Percentiles rank a stretch among this genome's conserved stretches.
Evolutionary conservation across 2,113 vertebrate species (phyloP).

Genomic region (Rhipidura dahli): DNA sequence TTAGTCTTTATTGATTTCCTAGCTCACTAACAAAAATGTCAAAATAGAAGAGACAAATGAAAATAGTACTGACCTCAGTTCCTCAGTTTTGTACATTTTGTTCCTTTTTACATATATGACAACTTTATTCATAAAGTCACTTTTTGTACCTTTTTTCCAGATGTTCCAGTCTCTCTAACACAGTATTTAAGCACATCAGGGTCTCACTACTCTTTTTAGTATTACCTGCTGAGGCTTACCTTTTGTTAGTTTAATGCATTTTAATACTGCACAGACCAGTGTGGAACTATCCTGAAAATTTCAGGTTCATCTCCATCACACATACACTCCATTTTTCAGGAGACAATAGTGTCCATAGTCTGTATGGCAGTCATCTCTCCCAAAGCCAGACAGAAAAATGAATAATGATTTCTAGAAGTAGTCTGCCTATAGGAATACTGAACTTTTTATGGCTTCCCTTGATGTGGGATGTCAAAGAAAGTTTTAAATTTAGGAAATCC

Average conservation of each 20-base stretch:
- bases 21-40: constrained; percentile 57
- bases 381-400: not conserved
- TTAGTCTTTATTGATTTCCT: constrained; percentile 61
- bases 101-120: not conserved
- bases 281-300: not conserved
- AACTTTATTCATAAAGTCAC: not conserved
- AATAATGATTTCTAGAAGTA: not conserved
- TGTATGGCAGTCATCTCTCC: not conserved
- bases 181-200: not conserved
- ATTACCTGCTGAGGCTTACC: not conserved
- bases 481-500: not conserved
- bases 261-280: not conserved
- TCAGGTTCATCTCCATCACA: not conserved
- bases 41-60: constrained; percentile 58
- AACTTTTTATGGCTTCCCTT: not conserved
- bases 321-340: not conserved
- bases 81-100: constrained; percentile 30
- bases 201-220: not conserved
- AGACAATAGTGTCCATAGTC: not conserved
- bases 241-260: not conserved
- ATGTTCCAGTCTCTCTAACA: not conserved
- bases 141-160: not conserved
- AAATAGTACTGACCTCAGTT: constrained; percentile 38
- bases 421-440: not conserved
- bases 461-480: not conserved